These are phyloP conservation scores for Anastrepha ludens DNA, from an alignment of 1,140 invertebrate species.

Conservation along the genomic window DNA sequence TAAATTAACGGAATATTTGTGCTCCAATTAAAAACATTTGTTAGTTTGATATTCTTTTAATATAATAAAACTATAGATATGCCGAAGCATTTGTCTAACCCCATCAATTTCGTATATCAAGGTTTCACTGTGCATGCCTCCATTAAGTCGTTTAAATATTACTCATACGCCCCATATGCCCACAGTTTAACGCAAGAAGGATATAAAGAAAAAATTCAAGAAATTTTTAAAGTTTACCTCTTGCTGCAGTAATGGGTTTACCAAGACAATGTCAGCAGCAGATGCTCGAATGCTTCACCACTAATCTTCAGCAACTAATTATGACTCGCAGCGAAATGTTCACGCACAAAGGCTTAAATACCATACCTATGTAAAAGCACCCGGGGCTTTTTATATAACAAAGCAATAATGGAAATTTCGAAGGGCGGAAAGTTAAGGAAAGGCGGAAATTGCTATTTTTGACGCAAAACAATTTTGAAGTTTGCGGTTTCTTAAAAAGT, in stretches of 20 bases:
- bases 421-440: not conserved
- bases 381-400: not conserved
- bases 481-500: not conserved
- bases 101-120: too few relatives aligned
- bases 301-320: conserved; percentile 4
- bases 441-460: not conserved
- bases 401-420: too few relatives aligned
- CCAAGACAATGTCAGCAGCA: conserved; percentile 14
- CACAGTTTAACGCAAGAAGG: not conserved
- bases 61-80: too few relatives aligned
- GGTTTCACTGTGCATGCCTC: too few relatives aligned
- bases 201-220: not conserved
- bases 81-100: too few relatives aligned
- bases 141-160: not conserved
- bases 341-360: conserved; percentile 27
- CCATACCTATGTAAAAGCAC: not conserved
- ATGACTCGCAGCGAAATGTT: not conserved
- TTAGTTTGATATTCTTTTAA: too few relatives aligned
- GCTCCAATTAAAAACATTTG: too few relatives aligned
- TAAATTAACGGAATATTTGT: too few relatives aligned
- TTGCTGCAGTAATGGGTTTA: not conserved
- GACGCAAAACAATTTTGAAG: not conserved
- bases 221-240: not conserved
- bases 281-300: not conserved
- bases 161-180: not conserved